Conservation (phyloP, 53 echinoderm and acorn worm species). For the Zoroaster sp. region DNA sequence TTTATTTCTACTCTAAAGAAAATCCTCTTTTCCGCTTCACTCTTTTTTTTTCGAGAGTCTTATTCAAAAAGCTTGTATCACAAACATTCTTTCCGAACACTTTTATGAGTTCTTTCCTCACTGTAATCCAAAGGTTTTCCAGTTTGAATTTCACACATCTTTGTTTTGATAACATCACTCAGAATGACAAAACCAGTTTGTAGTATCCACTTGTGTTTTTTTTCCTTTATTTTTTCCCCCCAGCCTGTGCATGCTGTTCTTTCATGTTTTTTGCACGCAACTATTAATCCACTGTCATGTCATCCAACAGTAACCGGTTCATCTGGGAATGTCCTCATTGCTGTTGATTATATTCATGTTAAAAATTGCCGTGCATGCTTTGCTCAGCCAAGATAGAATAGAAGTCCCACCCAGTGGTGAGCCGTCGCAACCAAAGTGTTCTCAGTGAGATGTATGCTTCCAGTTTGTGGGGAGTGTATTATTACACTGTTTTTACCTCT, state of each 20-base stretch:
- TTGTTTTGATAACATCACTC: background rate
- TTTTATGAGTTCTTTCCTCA: too few relatives aligned
- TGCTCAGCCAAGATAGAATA: background rate
- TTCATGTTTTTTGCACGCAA: background rate
- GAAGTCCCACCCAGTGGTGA: background rate
- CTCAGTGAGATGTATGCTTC: too few relatives aligned
- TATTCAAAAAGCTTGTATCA: too few relatives aligned
- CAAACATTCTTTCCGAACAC: too few relatives aligned
- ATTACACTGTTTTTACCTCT: too few relatives aligned
- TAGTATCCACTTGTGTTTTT: background rate
- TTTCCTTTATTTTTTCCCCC: too few relatives aligned
- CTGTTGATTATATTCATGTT: background rate
- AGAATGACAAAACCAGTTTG: background rate
- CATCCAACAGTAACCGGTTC: background rate
- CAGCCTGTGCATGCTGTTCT: background rate
- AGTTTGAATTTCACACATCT: background rate
- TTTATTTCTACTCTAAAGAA: background rate
- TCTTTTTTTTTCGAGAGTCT: background rate
- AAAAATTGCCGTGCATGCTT: background rate
- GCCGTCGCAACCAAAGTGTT: background rate
- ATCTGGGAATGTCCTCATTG: background rate
- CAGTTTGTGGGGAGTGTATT: too few relatives aligned
- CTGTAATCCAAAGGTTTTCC: background rate
- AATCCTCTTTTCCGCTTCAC: background rate
- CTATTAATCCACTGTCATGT: conserved; percentile 17